These are phyloP conservation scores for Desmophyllum pertusum DNA, from an alignment of 92 coral and sea anemone genomes.

Conservation along the genomic window DNA sequence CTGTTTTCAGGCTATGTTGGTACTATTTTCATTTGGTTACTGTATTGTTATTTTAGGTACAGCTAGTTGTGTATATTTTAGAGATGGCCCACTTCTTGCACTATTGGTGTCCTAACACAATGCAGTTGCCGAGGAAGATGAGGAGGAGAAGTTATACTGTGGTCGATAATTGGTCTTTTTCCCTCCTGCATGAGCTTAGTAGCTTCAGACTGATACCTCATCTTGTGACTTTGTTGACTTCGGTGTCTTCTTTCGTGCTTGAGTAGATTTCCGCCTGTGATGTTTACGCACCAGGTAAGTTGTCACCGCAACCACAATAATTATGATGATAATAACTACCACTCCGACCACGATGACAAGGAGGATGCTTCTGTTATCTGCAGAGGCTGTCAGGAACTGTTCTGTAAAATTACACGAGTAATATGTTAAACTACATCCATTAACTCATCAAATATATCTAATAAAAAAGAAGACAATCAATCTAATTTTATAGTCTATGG, in stretches of 20 bases:
- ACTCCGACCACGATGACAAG: conserved; percentile 27
- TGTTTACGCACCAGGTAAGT: conserved; percentile 16
- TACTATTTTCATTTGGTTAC: too few species aligned
- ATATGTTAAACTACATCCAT: not conserved
- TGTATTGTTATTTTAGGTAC: too few species aligned
- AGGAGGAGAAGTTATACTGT: too few species aligned
- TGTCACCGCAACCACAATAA: conserved; percentile 6
- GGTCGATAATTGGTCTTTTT: too few species aligned
- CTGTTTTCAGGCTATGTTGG: too few species aligned
- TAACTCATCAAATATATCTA: not conserved
- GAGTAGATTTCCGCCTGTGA: conserved; percentile 14
- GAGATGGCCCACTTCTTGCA: too few species aligned
- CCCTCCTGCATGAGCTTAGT: too few species aligned
- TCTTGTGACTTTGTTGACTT: too few species aligned
- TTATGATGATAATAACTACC: not conserved
- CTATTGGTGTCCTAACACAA: too few species aligned
- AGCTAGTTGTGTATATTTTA: too few species aligned
- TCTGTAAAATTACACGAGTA: not conserved
- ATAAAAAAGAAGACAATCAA: not conserved
- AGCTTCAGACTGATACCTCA: not conserved
- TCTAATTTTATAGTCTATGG: not conserved
- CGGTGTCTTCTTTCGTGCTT: not conserved
- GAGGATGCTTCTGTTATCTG: not conserved
- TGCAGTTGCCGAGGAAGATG: too few species aligned
- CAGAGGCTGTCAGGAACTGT: not conserved